Base-by-base conservation (phyloP, 2,797 vertebrate species). In the Furcifer pardalis region DNA sequence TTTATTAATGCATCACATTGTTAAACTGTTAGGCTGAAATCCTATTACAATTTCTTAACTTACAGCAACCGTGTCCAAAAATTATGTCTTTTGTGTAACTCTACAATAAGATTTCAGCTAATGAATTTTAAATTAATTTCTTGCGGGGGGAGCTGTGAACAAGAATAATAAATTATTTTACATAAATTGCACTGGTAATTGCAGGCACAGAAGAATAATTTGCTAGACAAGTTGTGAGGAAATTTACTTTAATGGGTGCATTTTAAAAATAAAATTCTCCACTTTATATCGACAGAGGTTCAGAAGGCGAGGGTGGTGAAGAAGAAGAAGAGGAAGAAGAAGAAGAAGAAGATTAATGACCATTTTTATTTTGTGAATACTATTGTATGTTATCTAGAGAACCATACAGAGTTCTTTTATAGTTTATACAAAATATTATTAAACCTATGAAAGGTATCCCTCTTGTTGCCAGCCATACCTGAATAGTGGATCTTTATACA, bases 391-490 rank as follows among this genome's bases (percentile, higher is more conserved):
- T 77, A 77, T 59, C 30, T 30, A 77, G 75, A 60, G 37, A 49
- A 44, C 52, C 44, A 7, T 77, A 84, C 13, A 77, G 77, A 35
- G 21, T 59, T 69, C 10, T 77, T 42, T 83, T 83, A 59, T 83
- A 49, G 35, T 83, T 66, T 42, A 77, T 59, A 77, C 30, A 12
- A 46, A 37, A 77, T 69, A 59, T 44, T 66, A 76, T 83, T 83
- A 83, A 83, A 83, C 78, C 65, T 83, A 46, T 59, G 37, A 83
- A 15, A 68, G 12, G 3, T 7, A 27, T 1, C 23, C 12, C 13
- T 32, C 56, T 77, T 10, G 40, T 77, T 69, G 21, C 42, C 23
- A 59, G 32, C 49, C 37, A 25, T 40, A 71, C 37, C 65, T 35
- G 52, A 56, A 32, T 56, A 3, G 19, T 56, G 42, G 59, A 40